Evolutionary conservation across 2,888 invertebrate genomes (phyloP).

Genomic region (Drosophila neoperkinsi): DNA sequence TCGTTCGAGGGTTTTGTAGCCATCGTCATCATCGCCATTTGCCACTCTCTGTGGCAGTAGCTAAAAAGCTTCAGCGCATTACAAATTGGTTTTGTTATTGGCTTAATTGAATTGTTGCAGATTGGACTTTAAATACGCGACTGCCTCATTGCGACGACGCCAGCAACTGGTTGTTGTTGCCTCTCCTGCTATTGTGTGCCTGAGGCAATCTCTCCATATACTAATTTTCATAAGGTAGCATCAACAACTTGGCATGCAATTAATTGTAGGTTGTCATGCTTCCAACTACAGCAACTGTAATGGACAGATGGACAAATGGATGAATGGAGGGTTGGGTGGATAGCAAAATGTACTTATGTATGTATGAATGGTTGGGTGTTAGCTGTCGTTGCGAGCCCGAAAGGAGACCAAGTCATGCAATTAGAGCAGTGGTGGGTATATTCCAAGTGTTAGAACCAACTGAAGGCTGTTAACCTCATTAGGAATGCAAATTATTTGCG

Average conservation of each 20-base stretch:
- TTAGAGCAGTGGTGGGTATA: conserved; percentile 41
- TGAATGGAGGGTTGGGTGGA: neutral
- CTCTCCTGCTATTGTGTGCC: conserved; percentile 21
- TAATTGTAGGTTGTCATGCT: conserved; percentile 49
- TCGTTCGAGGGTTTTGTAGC: conserved; percentile 26
- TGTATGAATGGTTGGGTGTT: conserved; percentile 23
- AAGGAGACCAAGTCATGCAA: conserved; percentile 29
- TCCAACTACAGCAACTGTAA: conserved; percentile 17
- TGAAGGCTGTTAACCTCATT: conserved; percentile 54
- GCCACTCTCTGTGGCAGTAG: conserved; percentile 41
- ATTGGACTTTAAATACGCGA: conserved; percentile 70
- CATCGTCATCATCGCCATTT: conserved; percentile 37
- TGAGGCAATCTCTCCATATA: conserved; percentile 35
- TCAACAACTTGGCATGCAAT: conserved; percentile 63
- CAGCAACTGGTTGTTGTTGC: conserved; percentile 3
- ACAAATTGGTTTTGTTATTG: conserved; percentile 79
- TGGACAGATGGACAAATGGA: conserved; percentile 16
- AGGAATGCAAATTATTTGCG: conserved; percentile 53
- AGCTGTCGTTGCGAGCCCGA: conserved; percentile 7
- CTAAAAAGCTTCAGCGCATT: conserved; percentile 73
- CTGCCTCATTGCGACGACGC: neutral
- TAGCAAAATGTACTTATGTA: neutral
- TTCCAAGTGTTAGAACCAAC: conserved; percentile 13
- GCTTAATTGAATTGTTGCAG: conserved; percentile 78
- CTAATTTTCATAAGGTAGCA: conserved; percentile 55